These are phyloP conservation scores for Ditylenchus dipsaci DNA, from an alignment of 1,140 invertebrate genomes.

Conservation along the genomic window DNA sequence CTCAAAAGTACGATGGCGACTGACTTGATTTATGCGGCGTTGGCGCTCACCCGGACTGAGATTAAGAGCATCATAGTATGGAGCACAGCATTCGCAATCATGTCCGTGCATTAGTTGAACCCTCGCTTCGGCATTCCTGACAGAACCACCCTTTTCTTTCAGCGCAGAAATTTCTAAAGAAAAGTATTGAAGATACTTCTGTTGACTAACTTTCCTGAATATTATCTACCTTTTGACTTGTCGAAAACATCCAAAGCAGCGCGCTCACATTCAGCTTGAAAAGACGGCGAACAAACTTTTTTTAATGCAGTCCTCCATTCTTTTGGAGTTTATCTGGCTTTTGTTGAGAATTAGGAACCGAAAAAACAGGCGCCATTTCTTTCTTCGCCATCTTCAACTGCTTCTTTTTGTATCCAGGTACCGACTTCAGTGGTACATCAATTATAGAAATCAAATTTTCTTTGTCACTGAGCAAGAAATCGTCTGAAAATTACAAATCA, in stretches of 20 bases:
- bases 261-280: slow-evolving; percentile 4
- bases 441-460: too few species aligned
- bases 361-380: too few species aligned
- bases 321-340: too few species aligned
- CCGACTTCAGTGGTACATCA: too few species aligned
- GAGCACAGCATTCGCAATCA: slow-evolving; percentile 10
- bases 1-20: slow-evolving; percentile 3
- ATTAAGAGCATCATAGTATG: slow-evolving; percentile 12
- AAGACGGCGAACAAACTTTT: slow-evolving; percentile 2
- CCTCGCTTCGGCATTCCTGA: neutral
- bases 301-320: neutral
- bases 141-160: neutral
- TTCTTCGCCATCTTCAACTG: too few species aligned
- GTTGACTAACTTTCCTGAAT: neutral
- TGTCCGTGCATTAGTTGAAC: slow-evolving; percentile 10
- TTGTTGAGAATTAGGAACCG: too few species aligned
- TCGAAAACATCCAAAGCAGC: slow-evolving; percentile 3
- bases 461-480: too few species aligned
- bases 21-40: slow-evolving; percentile 1
- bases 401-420: too few species aligned
- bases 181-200: neutral
- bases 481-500: too few species aligned
- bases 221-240: neutral
- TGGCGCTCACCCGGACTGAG: neutral
- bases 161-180: slow-evolving; percentile 5